Percentiles rank a stretch among this genome's conserved stretches.
Conservation (phyloP, 2,888 invertebrate species). For the Hemistola chrysoprasaria region DNA sequence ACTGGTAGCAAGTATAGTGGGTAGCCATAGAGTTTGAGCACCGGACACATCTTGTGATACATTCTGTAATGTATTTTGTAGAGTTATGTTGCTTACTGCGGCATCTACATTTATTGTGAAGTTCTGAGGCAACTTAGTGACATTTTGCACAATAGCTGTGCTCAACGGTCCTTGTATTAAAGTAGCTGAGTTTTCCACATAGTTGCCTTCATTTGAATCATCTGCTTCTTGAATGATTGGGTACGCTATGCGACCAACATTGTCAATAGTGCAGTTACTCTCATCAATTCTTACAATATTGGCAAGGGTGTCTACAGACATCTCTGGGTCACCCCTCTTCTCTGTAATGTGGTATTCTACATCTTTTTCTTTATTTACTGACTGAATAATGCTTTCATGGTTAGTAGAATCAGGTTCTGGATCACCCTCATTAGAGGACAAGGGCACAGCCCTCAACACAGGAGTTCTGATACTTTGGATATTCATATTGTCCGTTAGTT, state of each 20-base stretch:
- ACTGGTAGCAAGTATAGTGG: conserved; percentile 70
- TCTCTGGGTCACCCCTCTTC: conserved; percentile 61
- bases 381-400: conserved; percentile 71
- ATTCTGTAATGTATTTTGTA: conserved; percentile 76
- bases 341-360: conserved; percentile 70
- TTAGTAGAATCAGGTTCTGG: conserved; percentile 76
- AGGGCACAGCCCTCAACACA: conserved; percentile 66
- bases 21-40: conserved; percentile 72
- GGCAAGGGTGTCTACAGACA: conserved; percentile 68
- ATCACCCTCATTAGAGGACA: conserved; percentile 61
- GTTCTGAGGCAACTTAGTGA: conserved; percentile 72
- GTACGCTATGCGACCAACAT: conserved; percentile 64
- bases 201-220: conserved; percentile 65
- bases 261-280: conserved; percentile 50
- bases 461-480: conserved; percentile 71
- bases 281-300: conserved; percentile 73
- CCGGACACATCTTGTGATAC: conserved; percentile 70
- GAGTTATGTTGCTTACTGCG: conserved; percentile 70
- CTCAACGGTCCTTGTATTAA: conserved; percentile 69
- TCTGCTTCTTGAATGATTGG: conserved; percentile 70
- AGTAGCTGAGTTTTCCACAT: conserved; percentile 65
- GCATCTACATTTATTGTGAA: conserved; percentile 77
- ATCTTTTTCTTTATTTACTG: conserved; percentile 66
- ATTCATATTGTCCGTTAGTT: conserved; percentile 75
- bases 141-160: conserved; percentile 74